Evolutionary conservation across 2,797 vertebrate genomes (phyloP).

Genomic region (Falco rusticolus): DNA sequence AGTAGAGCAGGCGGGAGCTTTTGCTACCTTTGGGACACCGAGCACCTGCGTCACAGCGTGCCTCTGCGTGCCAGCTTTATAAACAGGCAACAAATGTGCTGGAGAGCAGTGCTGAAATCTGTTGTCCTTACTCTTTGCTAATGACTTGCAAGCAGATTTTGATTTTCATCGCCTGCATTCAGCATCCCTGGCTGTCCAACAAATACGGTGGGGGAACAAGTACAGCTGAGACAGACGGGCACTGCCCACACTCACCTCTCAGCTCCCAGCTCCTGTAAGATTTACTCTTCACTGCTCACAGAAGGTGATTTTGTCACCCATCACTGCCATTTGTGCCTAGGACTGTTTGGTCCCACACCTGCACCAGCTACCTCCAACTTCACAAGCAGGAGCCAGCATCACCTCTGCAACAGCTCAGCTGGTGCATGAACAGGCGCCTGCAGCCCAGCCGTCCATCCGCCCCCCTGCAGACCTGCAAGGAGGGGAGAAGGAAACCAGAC

Average conservation of each 20-base stretch:
- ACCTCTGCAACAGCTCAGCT: rapidly evolving
- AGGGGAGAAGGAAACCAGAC: not conserved
- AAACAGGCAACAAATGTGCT: not conserved
- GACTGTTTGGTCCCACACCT: not conserved
- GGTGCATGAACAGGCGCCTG: rapidly evolving
- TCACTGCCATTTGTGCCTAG: not conserved
- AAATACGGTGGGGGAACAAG: not conserved
- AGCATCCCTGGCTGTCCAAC: not conserved
- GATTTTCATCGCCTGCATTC: not conserved
- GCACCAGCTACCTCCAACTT: not conserved
- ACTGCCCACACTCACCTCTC: not conserved
- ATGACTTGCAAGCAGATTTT: not conserved
- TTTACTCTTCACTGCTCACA: not conserved
- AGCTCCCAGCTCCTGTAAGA: not conserved
- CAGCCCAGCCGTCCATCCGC: rapidly evolving
- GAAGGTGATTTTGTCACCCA: not conserved
- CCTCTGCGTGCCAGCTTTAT: not conserved
- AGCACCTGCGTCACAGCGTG: not conserved
- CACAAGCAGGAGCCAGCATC: not conserved
- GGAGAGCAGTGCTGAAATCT: not conserved
- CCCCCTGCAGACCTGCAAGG: not conserved
- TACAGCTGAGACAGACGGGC: rapidly evolving
- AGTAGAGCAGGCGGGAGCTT: not conserved
- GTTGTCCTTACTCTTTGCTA: not conserved
- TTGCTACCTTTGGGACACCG: not conserved